These are phyloP conservation scores for Dusona sp. DNA, from an alignment of 2,888 invertebrate species.

Conservation along the genomic window DNA sequence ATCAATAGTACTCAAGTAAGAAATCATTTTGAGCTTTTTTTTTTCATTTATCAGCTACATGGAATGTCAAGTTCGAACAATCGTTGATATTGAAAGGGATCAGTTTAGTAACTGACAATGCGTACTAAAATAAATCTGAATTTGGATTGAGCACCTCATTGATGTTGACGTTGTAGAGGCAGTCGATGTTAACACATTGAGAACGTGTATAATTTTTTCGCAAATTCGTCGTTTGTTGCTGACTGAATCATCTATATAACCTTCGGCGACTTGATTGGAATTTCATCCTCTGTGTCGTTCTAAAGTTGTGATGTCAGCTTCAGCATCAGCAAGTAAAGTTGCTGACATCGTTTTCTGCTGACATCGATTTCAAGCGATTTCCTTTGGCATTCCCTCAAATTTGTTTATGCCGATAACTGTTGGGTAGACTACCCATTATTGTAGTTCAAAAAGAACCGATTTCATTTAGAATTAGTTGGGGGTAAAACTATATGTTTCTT, in stretches of 20 bases:
- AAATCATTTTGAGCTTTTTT: not conserved
- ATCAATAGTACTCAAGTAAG: not conserved
- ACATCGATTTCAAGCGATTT: not conserved
- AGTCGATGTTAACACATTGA: not conserved
- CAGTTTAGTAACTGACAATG: not conserved
- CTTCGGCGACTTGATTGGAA: not conserved
- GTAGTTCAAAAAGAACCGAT: not conserved
- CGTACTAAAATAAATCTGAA: no score
- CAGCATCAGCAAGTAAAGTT: not conserved
- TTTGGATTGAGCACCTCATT: no score
- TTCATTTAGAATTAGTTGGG: not conserved
- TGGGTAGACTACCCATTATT: no score
- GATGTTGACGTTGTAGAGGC: not conserved
- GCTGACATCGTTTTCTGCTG: not conserved
- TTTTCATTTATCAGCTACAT: not conserved
- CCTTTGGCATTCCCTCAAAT: not conserved
- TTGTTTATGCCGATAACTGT: not conserved
- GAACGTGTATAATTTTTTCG: not conserved
- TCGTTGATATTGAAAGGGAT: not conserved
- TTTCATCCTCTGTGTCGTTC: no score
- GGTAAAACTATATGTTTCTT: not conserved
- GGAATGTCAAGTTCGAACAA: not conserved
- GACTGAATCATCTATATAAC: not conserved
- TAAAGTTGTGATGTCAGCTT: no score
- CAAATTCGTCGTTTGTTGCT: not conserved